Conservation (phyloP, 2,113 vertebrate species). For the Phocoena phocoena region DNA sequence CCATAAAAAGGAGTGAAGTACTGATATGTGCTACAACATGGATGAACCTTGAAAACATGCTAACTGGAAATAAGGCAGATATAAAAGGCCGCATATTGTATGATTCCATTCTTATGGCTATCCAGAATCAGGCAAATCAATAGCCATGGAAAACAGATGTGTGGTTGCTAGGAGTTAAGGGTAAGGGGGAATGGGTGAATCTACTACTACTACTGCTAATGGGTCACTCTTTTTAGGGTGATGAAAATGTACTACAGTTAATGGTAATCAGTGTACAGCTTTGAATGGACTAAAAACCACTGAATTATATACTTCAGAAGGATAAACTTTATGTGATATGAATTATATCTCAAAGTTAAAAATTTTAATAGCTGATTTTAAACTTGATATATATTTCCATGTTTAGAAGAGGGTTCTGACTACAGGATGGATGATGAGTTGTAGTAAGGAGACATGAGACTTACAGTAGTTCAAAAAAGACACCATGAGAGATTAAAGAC, state of each 20-base stretch:
- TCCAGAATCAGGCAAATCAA: background rate
- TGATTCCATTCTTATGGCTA: background rate
- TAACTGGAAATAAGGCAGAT: background rate
- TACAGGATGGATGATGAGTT: background rate
- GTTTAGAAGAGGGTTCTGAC: conserved; percentile 22
- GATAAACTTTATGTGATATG: background rate
- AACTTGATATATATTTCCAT: background rate
- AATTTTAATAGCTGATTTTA: conserved; percentile 5
- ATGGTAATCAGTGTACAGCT: background rate
- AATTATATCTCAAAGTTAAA: background rate
- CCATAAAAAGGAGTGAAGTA: background rate
- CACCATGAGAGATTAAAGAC: background rate
- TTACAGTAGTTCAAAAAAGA: background rate
- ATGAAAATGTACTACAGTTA: background rate
- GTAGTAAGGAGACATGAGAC: background rate
- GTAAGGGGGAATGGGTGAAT: background rate
- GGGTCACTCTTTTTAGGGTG: background rate
- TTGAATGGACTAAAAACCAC: background rate
- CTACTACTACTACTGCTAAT: background rate
- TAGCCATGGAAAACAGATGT: background rate
- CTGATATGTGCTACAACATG: background rate
- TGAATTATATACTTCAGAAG: background rate
- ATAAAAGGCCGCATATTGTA: background rate
- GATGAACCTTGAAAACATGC: background rate
- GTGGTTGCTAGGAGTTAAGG: background rate